Base-by-base conservation (phyloP, 1,140 invertebrate genomes). In the Trichoplusia ni region DNA sequence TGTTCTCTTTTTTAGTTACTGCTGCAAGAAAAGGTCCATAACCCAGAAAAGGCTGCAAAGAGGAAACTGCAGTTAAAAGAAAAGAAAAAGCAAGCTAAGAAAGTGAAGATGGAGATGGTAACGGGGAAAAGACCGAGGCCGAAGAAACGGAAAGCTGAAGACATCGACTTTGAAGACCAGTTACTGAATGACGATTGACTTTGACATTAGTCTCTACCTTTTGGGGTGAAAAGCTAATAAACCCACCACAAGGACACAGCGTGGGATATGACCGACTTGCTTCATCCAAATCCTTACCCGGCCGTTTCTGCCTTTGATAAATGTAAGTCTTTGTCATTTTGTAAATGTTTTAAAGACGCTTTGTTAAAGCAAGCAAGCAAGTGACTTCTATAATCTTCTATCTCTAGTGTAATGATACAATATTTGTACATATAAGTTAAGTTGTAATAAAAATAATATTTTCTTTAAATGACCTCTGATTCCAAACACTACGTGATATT, bases 1-100 rank as follows among this genome's bases (percentile, higher is more conserved):
- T n/a, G n/a, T n/a, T n/a, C n/a, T n/a, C n/a, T 37, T 62, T 73
- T 77, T 27, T 67, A 91, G 87, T 62, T 89, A 67, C 59, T 84
- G 21, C 86, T 91, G 4, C 91, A 95, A 91, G 90, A 94, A 83
- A 93, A 93, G 74, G 93, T 97, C 0, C 93, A 93, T 0, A 92
- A 96, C 90, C 96, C 96, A 18, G 95, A 96, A 73, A 90, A 92
- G 65, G 94, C 94, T 21, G 95, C 95, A 0, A 95, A 95, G 79
- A 93, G 94, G 78, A 96, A 95, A 90, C 93, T 96, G 3, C 93
- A 93, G 42, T 92, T 94, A 63, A 94, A 96, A 70, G 92, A 94
- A 61, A 95, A 94, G 75, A 96, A 96, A 71, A 95, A 95, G 75
- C 93, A 94, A 59, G 87, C 93, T 0, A 96, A 94, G 74, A 96